These are phyloP conservation scores for Gisinianus flammeolus DNA, from an alignment of 2,888 invertebrate species.

Conservation along the genomic window DNA sequence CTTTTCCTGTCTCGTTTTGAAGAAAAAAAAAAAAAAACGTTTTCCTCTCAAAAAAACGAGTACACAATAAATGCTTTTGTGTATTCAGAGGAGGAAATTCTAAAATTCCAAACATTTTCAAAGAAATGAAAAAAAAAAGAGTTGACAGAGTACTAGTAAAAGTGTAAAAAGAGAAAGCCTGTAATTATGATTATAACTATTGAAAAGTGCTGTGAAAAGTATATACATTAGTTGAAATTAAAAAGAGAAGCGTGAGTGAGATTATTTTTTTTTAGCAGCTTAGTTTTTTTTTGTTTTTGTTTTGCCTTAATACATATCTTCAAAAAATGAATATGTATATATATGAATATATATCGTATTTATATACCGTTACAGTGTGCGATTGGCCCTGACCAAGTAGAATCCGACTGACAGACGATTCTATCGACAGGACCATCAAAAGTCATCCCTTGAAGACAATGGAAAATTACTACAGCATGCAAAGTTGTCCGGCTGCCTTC, in stretches of 20 bases:
- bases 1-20: constrained; percentile 52
- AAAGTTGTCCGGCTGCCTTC: constrained; percentile 65
- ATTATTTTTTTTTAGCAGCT: neutral
- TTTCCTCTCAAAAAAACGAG: neutral
- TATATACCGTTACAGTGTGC: constrained; percentile 64
- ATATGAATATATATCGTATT: constrained; percentile 9
- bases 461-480: constrained; percentile 65
- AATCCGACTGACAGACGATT: constrained; percentile 65
- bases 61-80: neutral
- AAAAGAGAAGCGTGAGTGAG: neutral
- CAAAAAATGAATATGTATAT: neutral
- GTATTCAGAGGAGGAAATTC: neutral
- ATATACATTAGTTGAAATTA: neutral
- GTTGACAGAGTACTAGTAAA: neutral
- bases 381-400: constrained; percentile 66
- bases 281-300: no score
- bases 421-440: constrained; percentile 63
- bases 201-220: neutral
- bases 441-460: constrained; percentile 64
- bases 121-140: neutral
- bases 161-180: neutral
- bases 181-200: neutral
- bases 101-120: neutral
- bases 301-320: no score
- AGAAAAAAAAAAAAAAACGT: no score